Conservation (phyloP, 1,140 invertebrate genomes). For the Thalassaphorura encarpata region DNA sequence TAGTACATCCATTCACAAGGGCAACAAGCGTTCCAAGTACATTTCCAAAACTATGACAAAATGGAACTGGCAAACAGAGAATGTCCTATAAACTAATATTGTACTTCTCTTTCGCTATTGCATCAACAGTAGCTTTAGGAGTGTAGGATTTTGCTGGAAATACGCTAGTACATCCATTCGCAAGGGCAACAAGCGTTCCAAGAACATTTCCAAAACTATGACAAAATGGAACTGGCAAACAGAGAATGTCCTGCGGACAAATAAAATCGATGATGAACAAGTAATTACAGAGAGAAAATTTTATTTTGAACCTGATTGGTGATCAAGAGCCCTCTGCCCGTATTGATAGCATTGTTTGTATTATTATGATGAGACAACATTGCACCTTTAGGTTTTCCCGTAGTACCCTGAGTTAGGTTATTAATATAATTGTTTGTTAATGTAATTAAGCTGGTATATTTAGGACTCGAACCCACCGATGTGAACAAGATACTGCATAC, state of each 20-base stretch:
- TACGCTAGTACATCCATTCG: slow-evolving; percentile 53
- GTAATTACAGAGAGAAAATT: not conserved
- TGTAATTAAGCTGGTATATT: too few relatives aligned
- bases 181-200: slow-evolving; percentile 46
- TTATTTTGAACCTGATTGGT: not conserved
- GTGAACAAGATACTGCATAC: slow-evolving; percentile 76
- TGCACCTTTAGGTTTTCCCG: slow-evolving; percentile 78
- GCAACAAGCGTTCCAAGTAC: slow-evolving; percentile 53
- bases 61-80: slow-evolving; percentile 70
- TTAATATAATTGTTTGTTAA: too few relatives aligned
- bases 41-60: slow-evolving; percentile 86
- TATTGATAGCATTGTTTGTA: slow-evolving; percentile 64
- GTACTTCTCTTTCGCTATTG: slow-evolving; percentile 59
- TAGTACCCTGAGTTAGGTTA: slow-evolving; percentile 48
- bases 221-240: slow-evolving; percentile 78
- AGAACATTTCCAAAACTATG: slow-evolving; percentile 77
- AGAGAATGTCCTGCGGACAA: slow-evolving; percentile 41
- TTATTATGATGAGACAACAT: slow-evolving; percentile 68
- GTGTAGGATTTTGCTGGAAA: slow-evolving; percentile 57
- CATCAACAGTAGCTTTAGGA: slow-evolving; percentile 52
- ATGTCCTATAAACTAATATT: slow-evolving; percentile 19
- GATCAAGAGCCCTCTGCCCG: slow-evolving; percentile 12
- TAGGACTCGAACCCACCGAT: too few relatives aligned
- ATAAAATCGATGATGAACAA: too few relatives aligned
- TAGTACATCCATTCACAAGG: slow-evolving; percentile 45